phyloP scores from a whole-genome alignment of 2,113 vertebrate species.

The Tinamus guttatus region DNA sequence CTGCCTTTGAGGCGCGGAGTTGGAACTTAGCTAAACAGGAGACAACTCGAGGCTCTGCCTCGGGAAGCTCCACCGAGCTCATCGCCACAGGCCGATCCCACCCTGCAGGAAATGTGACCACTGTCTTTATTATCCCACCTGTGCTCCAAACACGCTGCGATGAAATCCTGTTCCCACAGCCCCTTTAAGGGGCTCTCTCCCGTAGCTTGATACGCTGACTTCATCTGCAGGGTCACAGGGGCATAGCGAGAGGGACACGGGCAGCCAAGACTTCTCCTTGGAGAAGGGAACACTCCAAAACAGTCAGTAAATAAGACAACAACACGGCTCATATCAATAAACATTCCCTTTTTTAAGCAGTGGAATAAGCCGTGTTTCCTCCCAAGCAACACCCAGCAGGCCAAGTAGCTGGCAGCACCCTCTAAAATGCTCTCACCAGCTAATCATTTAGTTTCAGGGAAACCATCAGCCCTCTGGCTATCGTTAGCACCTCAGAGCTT shows the following conservation, averaged over 20 bases:
- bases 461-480: neutral
- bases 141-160: rapidly evolving
- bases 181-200: neutral
- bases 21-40: neutral
- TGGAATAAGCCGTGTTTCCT: neutral
- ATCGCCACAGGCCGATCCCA: rapidly evolving
- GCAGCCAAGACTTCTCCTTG: neutral
- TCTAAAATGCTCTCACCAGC: neutral
- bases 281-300: neutral
- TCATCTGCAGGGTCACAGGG: neutral
- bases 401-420: neutral
- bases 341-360: neutral
- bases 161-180: neutral
- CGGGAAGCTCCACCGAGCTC: neutral
- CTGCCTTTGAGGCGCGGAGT: neutral
- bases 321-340: neutral
- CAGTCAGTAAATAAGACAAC: neutral
- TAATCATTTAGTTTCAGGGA: neutral
- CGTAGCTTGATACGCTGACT: neutral
- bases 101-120: neutral
- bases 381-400: neutral
- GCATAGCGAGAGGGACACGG: neutral
- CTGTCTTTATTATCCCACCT: neutral
- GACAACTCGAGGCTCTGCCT: neutral
- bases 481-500: neutral